A percentile compares a stretch with the other conserved stretches of the same genome.
These are phyloP conservation scores for Parnassius orleans DNA, from an alignment of 2,888 invertebrate species.

Conservation along the genomic window DNA sequence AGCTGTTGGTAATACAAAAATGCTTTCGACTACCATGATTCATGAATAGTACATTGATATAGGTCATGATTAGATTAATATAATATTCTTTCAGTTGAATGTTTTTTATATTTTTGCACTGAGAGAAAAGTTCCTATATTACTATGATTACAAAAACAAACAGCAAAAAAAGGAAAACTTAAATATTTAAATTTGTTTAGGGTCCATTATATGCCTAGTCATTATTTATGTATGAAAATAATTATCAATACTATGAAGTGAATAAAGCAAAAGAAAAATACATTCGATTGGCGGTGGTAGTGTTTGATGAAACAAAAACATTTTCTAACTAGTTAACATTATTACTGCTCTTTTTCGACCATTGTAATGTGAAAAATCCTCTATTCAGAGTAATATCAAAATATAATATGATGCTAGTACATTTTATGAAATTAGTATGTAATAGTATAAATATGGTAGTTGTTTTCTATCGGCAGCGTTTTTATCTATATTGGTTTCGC, in stretches of 20 bases:
- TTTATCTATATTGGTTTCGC: conserved; percentile 55
- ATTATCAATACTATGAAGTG: conserved; percentile 59
- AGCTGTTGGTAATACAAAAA: conserved; percentile 54
- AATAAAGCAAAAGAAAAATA: conserved; percentile 44
- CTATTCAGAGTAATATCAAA: not conserved
- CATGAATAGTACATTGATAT: conserved; percentile 45
- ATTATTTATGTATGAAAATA: conserved; percentile 71
- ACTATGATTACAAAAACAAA: conserved; percentile 46
- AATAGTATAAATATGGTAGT: conserved; percentile 4
- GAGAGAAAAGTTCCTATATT: conserved; percentile 76
- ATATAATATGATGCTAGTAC: conserved; percentile 8
- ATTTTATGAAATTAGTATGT: conserved; percentile 32
- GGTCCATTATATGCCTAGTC: conserved; percentile 77
- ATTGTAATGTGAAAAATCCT: not conserved
- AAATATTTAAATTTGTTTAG: conserved; percentile 53
- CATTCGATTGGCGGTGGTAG: conserved; percentile 54
- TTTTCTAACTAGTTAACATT: conserved; percentile 46
- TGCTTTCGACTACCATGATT: conserved; percentile 55
- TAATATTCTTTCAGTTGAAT: conserved; percentile 40
- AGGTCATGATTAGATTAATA: conserved; percentile 41
- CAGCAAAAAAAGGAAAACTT: conserved; percentile 35
- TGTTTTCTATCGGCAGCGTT: conserved; percentile 15
- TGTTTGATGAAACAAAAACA: conserved; percentile 42
- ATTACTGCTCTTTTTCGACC: conserved; percentile 19
- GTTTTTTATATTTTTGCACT: conserved; percentile 62